Base-by-base conservation (phyloP, 2,797 vertebrate species). In the Mus spretus region DNA sequence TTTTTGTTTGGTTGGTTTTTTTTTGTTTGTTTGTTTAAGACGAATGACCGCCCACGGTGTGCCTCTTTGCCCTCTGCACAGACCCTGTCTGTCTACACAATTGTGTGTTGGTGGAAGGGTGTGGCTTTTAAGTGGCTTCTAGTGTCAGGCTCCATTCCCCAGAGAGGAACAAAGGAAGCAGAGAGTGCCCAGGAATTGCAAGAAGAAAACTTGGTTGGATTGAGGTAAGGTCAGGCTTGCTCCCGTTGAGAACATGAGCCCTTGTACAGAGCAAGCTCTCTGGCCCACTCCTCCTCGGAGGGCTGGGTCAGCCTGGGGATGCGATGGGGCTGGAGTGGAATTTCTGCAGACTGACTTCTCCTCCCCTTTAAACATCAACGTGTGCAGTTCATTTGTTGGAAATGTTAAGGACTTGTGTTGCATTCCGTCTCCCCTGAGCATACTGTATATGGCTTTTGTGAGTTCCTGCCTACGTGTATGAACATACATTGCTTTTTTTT, bases 91-190 rank as follows among this genome's bases (percentile, higher is more conserved):
- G 3, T 83, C 44, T 65, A 81, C 80, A 82, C 31, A 40, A 1
- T 9, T 81, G 57, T 3, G 24, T 14, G n/a, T 0, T 28, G 14
- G 19, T 67, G 13, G 55, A 96, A 97, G 88, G 93, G 97, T 1
- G 47, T 94, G 93, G 90, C 85, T 96, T 93, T 81, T 86, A 86
- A 95, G 94, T 86, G 93, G n/a, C 89, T 96, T 96, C 90, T 91
- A 74, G 82, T 92, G 53, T 96, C 67, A 44, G 78, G 44, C 90
- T 19, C 65, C 57, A 65, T 81, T 95, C 75, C 84, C 81, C 78
- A 57, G 91, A 92, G 59, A 92, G 65, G 63, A 95, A 94, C 96
- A 94, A 96, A 98, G 96, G 92, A 91, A 95, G 91, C 72, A 44
- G 81, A 86, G 78, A 78, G 82, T 89, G 91, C 40, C 86, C 92